Conservation (phyloP, 2,888 invertebrate species). For the Hemicrepidius hirtus region DNA sequence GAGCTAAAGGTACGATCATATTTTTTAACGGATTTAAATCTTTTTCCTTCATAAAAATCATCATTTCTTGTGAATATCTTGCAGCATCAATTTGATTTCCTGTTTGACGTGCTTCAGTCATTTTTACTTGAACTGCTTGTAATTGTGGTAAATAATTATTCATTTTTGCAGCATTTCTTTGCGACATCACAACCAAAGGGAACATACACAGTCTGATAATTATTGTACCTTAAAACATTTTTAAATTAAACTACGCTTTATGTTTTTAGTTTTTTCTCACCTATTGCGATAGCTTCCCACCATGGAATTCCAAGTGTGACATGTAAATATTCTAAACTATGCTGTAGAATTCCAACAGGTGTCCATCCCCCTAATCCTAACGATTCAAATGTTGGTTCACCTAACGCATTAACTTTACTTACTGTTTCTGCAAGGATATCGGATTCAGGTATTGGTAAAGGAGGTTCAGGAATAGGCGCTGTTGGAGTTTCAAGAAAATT, state of each 20-base stretch:
- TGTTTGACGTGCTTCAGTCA: constrained; percentile 89
- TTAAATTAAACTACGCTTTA: constrained; percentile 17
- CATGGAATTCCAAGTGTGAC: constrained; percentile 89
- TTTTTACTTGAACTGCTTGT: constrained; percentile 85
- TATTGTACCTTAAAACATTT: constrained; percentile 78
- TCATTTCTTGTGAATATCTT: constrained; percentile 84
- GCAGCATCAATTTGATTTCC: constrained; percentile 88
- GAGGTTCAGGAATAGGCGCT: constrained; percentile 45
- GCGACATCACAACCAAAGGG: constrained; percentile 88
- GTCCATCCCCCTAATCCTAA: constrained; percentile 89
- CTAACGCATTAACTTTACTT: constrained; percentile 70
- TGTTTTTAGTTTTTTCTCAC: constrained; percentile 71
- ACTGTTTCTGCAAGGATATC: constrained; percentile 62
- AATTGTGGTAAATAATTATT: constrained; percentile 91
- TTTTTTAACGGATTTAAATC: constrained; percentile 87
- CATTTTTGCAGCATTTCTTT: constrained; percentile 87
- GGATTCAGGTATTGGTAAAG: constrained; percentile 67
- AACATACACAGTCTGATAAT: constrained; percentile 85
- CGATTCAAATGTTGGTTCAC: constrained; percentile 87
- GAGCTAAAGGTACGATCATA: constrained; percentile 84
- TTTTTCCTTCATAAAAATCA: constrained; percentile 88
- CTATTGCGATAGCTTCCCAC: constrained; percentile 91
- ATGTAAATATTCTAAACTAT: constrained; percentile 88
- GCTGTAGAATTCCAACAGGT: constrained; percentile 89
- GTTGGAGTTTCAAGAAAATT: neutral